Evolutionary conservation across 2,797 vertebrate species (phyloP), one percentile per base, ranked within the genome.

Genomic region (Tapera naevia): DNA sequence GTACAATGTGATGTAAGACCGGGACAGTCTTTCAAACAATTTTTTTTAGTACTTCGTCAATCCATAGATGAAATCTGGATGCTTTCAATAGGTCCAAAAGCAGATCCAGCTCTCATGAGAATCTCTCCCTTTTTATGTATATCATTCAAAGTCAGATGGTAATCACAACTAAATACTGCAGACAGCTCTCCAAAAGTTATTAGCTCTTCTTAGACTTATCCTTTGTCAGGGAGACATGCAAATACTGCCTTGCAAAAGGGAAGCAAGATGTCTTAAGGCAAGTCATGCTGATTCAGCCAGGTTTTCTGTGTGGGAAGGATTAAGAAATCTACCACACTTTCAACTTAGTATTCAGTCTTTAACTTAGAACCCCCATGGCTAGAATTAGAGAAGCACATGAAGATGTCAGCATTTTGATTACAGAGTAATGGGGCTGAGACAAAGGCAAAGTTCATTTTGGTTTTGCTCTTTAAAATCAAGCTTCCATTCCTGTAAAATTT

Each of bases 171-270:
- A 86, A 91, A 88, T 28, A 69, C 61, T 91, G 45, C 78, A 97
- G 86, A 88, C 78, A 80, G 67, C 18, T 93, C 61, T 91, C 50
- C 37, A 65, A 84, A 86, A 76, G n/a, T 71, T 84, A 89, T 73
- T 91, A 94, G 75, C 33, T 94, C 78, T 75, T 86, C 82, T 95
- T 81, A 84, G 60, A 70, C 76, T 56, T 48, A 64, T 22, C 27
- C 56, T 94, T 89, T 91, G 80, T 94, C 83, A 96, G 73, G 33
- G 71, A 88, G 73, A 91, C 94, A 97, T 93, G 95, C 94, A 95
- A 96, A 95, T 95, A 87, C 1, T 67, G 60, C 41, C 60, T 95
- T 86, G 64, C 80, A 95, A 82, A 84, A 94, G 88, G 53, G 80
- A 95, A 93, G 83, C 6, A 93, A 65, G 11, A 74, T 64, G 80